Conservation (phyloP, 2,113 vertebrate species). For the Sialia sialis region DNA sequence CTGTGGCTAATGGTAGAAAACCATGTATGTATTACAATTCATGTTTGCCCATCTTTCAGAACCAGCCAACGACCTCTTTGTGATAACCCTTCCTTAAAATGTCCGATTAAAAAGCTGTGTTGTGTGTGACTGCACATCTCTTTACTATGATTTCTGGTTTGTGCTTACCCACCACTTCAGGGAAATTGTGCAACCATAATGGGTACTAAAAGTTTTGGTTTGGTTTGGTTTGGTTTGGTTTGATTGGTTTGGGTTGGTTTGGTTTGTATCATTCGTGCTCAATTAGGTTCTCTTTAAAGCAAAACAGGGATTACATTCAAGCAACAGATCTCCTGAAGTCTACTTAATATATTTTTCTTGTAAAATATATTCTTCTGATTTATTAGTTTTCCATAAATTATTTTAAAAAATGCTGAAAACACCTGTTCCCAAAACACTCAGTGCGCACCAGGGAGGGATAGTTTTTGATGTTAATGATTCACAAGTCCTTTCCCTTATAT, state of each 20-base stretch:
- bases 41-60: not conserved
- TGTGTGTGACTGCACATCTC: not conserved
- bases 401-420: not conserved
- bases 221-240: not conserved
- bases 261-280: not conserved
- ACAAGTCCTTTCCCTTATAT: not conserved
- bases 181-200: not conserved
- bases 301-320: not conserved
- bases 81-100: not conserved
- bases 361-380: not conserved
- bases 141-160: not conserved
- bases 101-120: not conserved
- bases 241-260: not conserved
- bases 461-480: not conserved
- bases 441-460: not conserved
- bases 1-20: not conserved
- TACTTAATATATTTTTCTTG: not conserved
- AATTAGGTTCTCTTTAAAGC: not conserved
- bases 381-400: not conserved
- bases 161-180: not conserved
- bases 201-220: not conserved
- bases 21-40: accelerated
- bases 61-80: accelerated
- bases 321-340: not conserved
- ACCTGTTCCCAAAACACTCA: accelerated